Base-by-base conservation (phyloP, 2,113 vertebrate genomes). In the Forbesichthys papilliferus region DNA sequence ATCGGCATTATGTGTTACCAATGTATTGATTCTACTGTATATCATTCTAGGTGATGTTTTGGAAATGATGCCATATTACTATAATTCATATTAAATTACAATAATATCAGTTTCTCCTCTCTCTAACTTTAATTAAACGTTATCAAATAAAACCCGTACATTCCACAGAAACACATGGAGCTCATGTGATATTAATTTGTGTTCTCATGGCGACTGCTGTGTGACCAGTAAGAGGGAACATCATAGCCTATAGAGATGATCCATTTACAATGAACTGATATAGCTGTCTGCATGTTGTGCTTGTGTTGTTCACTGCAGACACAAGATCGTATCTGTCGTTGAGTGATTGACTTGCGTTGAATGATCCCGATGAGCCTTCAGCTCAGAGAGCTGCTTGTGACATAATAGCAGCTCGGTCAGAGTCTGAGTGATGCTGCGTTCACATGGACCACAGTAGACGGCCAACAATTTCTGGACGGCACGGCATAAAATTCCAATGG, bases 301-400 rank as follows among this genome's bases (percentile, higher is more conserved):
- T 27, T 27, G 27, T 27, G 27, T 27, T 27, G 27, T 27, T n/a
- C 49, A 13, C 54, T 48, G 4, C 53, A 18, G 33, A 67, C 74
- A 74, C 67, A 74, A 77, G 71, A 63, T 66, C 7, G 36, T 48
- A 48, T 8, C 9, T 55, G 54, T 18, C 54, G 9, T 11, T 34
- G 67, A 55, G 5, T 55, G 1, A 18, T 16, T 55, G 12, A 48
- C 16, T 64, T 14, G 11, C 11, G 27, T 60, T 33, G 27, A 16
- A 27, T 64, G 3, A 11, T 49, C 3, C 3, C 49, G n/a, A 34
- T 57, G 33, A 66, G 18, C 16, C 18, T n/a, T 58, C 6, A 36
- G 11, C 13, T 46, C 34, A 58, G 27, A 42, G 53, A 18, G 52
- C 14, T 4, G 49, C 49, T 4, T n/a, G 52, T 8, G 9, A 51